A percentile compares a stretch with the other conserved stretches of the same genome.
Evolutionary conservation across 2,797 vertebrate species (phyloP).

Genomic region (Champsocephalus gunnari): DNA sequence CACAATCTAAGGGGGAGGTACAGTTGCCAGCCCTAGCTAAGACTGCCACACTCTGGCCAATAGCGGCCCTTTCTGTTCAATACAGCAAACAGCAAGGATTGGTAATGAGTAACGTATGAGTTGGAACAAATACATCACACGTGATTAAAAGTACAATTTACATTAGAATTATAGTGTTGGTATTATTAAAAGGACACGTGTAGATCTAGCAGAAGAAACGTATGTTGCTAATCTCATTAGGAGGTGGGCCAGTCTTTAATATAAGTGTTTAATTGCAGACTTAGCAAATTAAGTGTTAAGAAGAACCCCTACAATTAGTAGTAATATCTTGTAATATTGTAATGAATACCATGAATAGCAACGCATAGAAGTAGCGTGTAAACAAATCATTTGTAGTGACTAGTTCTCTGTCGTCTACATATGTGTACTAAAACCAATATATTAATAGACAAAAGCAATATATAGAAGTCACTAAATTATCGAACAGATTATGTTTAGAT

Average conservation of each 20-base stretch:
- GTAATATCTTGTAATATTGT: background rate
- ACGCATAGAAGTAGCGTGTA: background rate
- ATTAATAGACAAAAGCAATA: background rate
- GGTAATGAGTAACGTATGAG: background rate
- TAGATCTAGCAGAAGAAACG: fast-evolving
- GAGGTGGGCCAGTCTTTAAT: background rate
- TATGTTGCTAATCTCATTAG: no score
- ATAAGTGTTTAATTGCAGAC: background rate
- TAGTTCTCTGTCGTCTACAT: background rate
- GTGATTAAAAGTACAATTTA: background rate
- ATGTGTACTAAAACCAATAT: background rate
- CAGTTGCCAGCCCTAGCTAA: constrained; percentile 60
- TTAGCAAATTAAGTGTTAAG: background rate
- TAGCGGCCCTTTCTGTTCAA: constrained; percentile 56
- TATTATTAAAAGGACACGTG: background rate
- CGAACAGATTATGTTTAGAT: background rate
- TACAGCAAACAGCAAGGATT: constrained; percentile 15
- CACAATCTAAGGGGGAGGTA: constrained; percentile 46
- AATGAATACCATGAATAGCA: no score
- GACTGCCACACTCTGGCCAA: constrained; percentile 64
- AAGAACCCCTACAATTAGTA: background rate
- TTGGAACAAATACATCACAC: background rate
- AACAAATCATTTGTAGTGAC: background rate
- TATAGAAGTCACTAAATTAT: background rate
- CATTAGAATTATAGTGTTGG: background rate